Evolutionary conservation across 2,797 vertebrate species (phyloP).

Genomic region (Tarsius wallacei): DNA sequence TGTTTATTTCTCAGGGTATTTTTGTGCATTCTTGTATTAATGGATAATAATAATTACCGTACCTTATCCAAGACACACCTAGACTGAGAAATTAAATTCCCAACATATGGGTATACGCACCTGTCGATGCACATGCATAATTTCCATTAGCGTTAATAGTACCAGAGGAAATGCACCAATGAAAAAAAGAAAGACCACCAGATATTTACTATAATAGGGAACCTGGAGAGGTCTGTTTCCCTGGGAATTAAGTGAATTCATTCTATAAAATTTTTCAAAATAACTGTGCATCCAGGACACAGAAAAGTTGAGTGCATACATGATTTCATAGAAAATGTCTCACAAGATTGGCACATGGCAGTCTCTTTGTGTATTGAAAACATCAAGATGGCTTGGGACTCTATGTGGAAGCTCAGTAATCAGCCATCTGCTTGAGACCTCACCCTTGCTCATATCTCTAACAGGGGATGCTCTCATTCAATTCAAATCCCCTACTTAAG

Average conservation of each 20-base stretch:
- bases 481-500: background rate
- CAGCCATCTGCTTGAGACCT: background rate
- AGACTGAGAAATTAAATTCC: constrained; percentile 72
- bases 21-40: constrained; percentile 74
- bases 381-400: background rate
- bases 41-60: constrained; percentile 74
- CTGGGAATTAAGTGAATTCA: constrained; percentile 40
- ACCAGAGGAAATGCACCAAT: constrained; percentile 44
- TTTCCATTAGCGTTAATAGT: constrained; percentile 50
- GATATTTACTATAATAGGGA: constrained; percentile 45
- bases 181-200: background rate
- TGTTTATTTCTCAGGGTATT: constrained; percentile 80
- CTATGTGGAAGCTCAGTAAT: background rate
- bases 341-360: background rate
- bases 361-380: background rate
- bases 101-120: background rate
- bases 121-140: background rate
- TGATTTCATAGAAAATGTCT: constrained; percentile 63
- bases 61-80: constrained; percentile 64
- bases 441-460: background rate
- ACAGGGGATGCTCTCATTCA: background rate
- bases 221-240: background rate
- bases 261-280: constrained; percentile 48
- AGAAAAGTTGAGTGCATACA: background rate
- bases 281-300: background rate